These are phyloP conservation scores for Clangula hyemalis DNA, from an alignment of 2,797 vertebrate species.

Conservation along the genomic window DNA sequence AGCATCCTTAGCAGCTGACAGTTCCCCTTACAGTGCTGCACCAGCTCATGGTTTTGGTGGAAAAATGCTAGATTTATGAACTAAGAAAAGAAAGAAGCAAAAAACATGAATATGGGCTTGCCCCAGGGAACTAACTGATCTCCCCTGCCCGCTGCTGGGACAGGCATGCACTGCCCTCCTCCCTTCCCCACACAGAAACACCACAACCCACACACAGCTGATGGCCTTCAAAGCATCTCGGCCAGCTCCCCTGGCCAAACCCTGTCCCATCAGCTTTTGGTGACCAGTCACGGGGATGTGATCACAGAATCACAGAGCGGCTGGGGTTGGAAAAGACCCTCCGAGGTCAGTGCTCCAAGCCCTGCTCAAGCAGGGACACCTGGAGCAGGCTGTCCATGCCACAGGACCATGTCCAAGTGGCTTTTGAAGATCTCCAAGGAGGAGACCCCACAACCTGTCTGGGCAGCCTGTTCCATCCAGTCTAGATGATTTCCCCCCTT, in stretches of 20 bases:
- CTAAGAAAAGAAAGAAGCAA: not conserved
- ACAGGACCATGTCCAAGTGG: not conserved
- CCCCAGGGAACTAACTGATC: not conserved
- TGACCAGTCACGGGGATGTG: not conserved
- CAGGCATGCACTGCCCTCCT: not conserved
- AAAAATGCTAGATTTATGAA: not conserved
- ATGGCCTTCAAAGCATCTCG: not conserved
- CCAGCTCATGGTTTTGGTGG: not conserved
- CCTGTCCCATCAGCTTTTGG: not conserved
- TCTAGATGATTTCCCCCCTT: not conserved
- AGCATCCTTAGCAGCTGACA: not conserved
- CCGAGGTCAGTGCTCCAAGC: not conserved
- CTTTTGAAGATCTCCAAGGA: not conserved
- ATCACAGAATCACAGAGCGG: not conserved
- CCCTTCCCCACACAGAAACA: not conserved
- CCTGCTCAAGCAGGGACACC: not conserved
- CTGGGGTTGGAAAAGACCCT: not conserved
- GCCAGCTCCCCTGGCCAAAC: not conserved
- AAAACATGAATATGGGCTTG: not conserved
- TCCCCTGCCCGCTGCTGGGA: not conserved
- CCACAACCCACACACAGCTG: not conserved
- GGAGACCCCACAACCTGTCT: not conserved
- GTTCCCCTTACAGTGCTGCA: not conserved
- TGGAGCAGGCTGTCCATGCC: not conserved
- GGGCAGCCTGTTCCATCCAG: not conserved